A percentile compares a stretch with the other conserved stretches of the same genome.
Evolutionary conservation across 2,888 invertebrate genomes (phyloP).

Genomic region (Agriopis leucophaearia): DNA sequence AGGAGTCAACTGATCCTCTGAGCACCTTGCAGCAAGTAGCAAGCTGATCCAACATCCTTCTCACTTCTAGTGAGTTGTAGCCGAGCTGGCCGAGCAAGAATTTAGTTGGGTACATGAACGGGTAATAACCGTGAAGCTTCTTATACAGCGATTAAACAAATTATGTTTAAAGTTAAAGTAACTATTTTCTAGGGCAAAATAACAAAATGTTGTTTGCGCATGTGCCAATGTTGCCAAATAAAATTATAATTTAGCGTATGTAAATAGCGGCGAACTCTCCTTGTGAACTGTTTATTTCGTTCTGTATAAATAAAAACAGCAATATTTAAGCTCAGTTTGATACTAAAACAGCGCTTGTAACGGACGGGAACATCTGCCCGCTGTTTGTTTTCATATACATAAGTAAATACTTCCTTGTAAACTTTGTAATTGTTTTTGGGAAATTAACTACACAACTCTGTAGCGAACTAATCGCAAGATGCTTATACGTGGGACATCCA

Average conservation of each 20-base stretch:
- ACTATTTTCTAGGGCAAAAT: neutral
- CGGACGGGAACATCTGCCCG: constrained; percentile 38
- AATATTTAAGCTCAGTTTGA: constrained; percentile 32
- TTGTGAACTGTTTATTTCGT: constrained; percentile 10
- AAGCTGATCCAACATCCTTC: too few species aligned
- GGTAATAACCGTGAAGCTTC: too few species aligned
- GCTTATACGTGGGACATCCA: neutral
- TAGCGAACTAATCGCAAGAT: neutral
- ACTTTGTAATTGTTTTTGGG: constrained; percentile 12
- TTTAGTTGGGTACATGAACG: too few species aligned
- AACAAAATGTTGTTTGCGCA: neutral
- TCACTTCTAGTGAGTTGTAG: too few species aligned
- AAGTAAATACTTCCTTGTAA: constrained; percentile 14
- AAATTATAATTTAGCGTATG: constrained; percentile 7
- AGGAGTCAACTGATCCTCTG: too few species aligned
- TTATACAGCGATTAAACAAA: too few species aligned
- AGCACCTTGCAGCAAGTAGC: too few species aligned
- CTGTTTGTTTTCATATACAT: constrained; percentile 1
- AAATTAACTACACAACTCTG: neutral
- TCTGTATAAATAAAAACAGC: constrained; percentile 22
- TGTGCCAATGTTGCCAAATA: neutral
- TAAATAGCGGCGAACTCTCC: constrained; percentile 15
- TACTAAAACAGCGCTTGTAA: constrained; percentile 14
- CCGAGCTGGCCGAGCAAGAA: too few species aligned
- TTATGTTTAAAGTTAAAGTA: neutral